Evolutionary conservation across 2,888 invertebrate species (phyloP).

Genomic region (Tridacna crocea): DNA sequence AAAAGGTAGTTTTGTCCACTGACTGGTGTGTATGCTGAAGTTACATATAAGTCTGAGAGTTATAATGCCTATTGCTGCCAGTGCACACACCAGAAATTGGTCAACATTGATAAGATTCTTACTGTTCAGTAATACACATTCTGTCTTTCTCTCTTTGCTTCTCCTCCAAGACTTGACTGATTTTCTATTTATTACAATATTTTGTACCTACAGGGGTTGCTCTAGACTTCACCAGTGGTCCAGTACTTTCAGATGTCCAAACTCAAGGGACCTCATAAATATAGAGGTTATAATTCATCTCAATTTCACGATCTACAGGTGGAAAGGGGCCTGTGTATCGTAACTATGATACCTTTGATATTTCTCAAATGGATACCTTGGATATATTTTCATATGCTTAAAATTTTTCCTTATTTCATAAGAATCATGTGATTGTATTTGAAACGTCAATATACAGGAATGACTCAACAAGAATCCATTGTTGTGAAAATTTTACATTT

Average conservation of each 20-base stretch:
- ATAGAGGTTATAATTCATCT: slow-evolving; percentile 24
- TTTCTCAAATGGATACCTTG: neutral
- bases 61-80: too few species aligned
- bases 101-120: too few species aligned
- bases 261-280: slow-evolving; percentile 17
- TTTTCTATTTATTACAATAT: slow-evolving; percentile 31
- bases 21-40: too few species aligned
- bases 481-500: too few species aligned
- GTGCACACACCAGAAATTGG: too few species aligned
- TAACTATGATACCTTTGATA: slow-evolving; percentile 21
- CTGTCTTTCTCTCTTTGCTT: neutral
- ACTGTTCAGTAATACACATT: too few species aligned
- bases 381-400: neutral
- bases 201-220: slow-evolving; percentile 70
- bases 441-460: too few species aligned
- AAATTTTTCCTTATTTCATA: neutral
- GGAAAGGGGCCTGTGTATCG: slow-evolving; percentile 28
- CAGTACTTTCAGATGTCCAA: slow-evolving; percentile 20
- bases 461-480: too few species aligned
- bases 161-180: neutral
- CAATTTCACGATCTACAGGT: slow-evolving; percentile 17
- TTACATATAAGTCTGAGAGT: too few species aligned
- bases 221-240: slow-evolving; percentile 65
- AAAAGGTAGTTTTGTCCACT: too few species aligned
- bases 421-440: neutral